Evolutionary conservation across 2,888 invertebrate genomes (phyloP), one percentile per base, ranked within the genome.

Genomic region (Hyppa rectilinea): DNA sequence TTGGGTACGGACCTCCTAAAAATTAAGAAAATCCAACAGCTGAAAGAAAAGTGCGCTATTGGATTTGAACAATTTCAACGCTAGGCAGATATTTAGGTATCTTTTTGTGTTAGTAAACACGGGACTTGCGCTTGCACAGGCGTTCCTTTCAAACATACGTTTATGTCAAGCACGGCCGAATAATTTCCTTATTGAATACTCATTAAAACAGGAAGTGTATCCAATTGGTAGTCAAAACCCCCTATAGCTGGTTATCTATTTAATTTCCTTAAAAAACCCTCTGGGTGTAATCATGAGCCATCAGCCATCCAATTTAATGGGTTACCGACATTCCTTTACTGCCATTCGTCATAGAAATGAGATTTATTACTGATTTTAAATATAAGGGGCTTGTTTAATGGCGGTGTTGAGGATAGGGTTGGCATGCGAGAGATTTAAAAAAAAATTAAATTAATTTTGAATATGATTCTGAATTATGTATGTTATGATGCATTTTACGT

Each of bases 181-280:
- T 49, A 29, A 63, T 63, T 63, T 63, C 36, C 29, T 60, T 49
- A 78, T 79, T 55, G 60, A 70, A 36, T 4, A 23, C 29, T 58
- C 34, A 53, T 85, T 85, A 85, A 36, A 81, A 80, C 90, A 91
- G 90, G 91, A 91, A 90, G 90, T 90, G 88, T 85, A 89, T 83
- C 89, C 78, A 90, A 92, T 90, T 80, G 86, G 71, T 90, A 90
- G 90, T 90, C 82, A 82, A 84, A 81, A 66, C 63, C 69, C 69
- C 71, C 69, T 55, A 68, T 68, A 73, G 53, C 68, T 60, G 70
- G 50, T 77, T 83, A 85, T 84, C 85, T 83, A 85, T 87, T 85
- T 82, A 81, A 84, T 84, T 82, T 80, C 50, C 61, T 40, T 50
- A 55, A 60, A 55, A 60, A 76, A 62, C 87, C 87, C 83, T 83